Conservation (phyloP, 2,797 vertebrate genomes). For the Rhynchotus rufescens region DNA sequence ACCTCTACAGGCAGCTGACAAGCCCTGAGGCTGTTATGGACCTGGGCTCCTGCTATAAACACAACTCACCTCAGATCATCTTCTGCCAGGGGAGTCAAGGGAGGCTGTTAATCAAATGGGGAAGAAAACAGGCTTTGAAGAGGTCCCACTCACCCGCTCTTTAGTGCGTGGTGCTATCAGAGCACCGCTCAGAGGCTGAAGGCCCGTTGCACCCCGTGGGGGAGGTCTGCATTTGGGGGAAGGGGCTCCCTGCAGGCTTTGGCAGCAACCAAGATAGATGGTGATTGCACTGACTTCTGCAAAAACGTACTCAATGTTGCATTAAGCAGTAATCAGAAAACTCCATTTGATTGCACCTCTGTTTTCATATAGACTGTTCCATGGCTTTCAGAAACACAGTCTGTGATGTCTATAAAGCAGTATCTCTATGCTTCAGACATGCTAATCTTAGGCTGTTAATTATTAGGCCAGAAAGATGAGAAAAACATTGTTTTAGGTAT, state of each 20-base stretch:
- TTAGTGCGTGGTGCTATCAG: slow-evolving; percentile 14
- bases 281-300: slow-evolving; percentile 40
- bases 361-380: not conserved
- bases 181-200: slow-evolving; percentile 27
- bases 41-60: slow-evolving; percentile 49
- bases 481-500: not conserved
- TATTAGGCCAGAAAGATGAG: not conserved
- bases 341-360: not conserved
- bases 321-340: slow-evolving; percentile 45
- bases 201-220: slow-evolving; percentile 42
- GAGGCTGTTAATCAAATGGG: slow-evolving; percentile 64
- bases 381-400: not conserved
- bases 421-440: not conserved
- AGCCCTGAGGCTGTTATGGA: not conserved
- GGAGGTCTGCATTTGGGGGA: slow-evolving; percentile 40
- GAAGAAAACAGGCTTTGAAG: slow-evolving; percentile 62
- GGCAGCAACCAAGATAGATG: slow-evolving; percentile 47
- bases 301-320: slow-evolving; percentile 25
- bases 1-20: slow-evolving; percentile 41
- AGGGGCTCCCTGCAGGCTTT: slow-evolving; percentile 41
- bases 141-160: slow-evolving; percentile 47
- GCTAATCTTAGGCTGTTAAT: not conserved
- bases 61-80: slow-evolving; percentile 55
- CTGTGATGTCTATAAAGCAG: not conserved
- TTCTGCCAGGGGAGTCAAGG: slow-evolving; percentile 42